Percentiles rank a stretch among this genome's conserved stretches.
Conservation (phyloP, 2,113 vertebrate species). For the Chaetodon auriga region DNA sequence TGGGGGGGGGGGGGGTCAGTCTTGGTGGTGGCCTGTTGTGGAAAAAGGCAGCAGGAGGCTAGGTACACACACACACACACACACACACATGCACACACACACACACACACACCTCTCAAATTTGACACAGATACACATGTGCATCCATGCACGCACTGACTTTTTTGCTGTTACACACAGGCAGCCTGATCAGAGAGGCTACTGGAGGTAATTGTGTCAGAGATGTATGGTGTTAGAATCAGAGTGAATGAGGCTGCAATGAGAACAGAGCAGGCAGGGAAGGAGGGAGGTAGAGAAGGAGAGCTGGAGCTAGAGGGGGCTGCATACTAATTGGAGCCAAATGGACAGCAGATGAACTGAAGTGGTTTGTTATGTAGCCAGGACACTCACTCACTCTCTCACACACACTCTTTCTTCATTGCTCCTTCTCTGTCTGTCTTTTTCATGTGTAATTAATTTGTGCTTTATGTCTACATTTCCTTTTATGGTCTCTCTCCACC, state of each 20-base stretch:
- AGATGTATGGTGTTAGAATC: constrained; percentile 62
- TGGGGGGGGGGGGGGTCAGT: constrained; percentile 50
- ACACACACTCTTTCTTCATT: constrained; percentile 39
- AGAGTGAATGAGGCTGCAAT: constrained; percentile 17
- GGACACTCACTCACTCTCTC: constrained; percentile 7
- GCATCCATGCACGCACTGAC: constrained; percentile 24
- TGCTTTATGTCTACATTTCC: constrained; percentile 20
- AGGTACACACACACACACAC: constrained; percentile 52
- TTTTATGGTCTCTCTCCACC: background rate
- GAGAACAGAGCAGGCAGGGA: constrained; percentile 55
- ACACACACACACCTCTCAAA: constrained; percentile 7
- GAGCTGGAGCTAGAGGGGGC: constrained; percentile 68
- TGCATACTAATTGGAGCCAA: constrained; percentile 78
- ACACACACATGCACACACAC: constrained; percentile 28
- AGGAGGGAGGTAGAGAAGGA: constrained; percentile 56
- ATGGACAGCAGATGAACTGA: constrained; percentile 75
- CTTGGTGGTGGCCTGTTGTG: constrained; percentile 73
- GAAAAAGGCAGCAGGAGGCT: constrained; percentile 72
- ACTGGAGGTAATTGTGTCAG: constrained; percentile 79
- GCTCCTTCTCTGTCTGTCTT: constrained; percentile 16
- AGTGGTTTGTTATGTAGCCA: constrained; percentile 53
- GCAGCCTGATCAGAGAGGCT: constrained; percentile 53
- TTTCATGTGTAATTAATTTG: background rate
- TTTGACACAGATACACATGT: constrained; percentile 30
- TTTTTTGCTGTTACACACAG: constrained; percentile 25